Percentiles rank a stretch among this genome's conserved stretches.
phyloP scores from a whole-genome alignment of 1,140 invertebrate species.

The Meloidogyne floridensis region DNA sequence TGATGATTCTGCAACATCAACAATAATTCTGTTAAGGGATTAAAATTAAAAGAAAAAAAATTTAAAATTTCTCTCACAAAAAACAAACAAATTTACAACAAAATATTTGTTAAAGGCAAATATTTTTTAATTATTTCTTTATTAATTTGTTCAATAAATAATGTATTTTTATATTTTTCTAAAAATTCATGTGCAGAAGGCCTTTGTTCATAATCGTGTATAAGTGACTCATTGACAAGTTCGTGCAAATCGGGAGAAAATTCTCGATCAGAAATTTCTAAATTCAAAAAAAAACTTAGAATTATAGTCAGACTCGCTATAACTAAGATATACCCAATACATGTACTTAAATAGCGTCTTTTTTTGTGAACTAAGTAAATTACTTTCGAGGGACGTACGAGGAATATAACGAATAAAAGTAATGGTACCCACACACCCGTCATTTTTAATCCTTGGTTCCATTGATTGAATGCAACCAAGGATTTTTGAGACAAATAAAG shows the following conservation, averaged over 20 bases:
- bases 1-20: conserved; percentile 29
- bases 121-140: conserved; percentile 5
- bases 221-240: conserved; percentile 14
- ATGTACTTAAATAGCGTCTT: no score
- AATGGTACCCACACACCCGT: no score
- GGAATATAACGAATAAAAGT: no score
- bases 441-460: no score
- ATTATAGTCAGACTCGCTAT: no score
- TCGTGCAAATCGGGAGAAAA: conserved; percentile 32
- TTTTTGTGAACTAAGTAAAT: no score
- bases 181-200: conserved; percentile 1
- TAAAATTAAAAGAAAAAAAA: neutral
- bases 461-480: no score
- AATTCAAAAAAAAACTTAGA: neutral
- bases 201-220: conserved; percentile 16
- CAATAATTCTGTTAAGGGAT: conserved; percentile 35
- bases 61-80: neutral
- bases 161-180: neutral
- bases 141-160: conserved; percentile 46
- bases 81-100: neutral
- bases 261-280: conserved; percentile 2
- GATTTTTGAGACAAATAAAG: no score
- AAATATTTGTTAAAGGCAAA: neutral
- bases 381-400: no score
- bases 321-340: no score